Evolutionary conservation across 2,113 vertebrate genomes (phyloP), one percentile per base, ranked within the genome.

Genomic region (Equus przewalskii): DNA sequence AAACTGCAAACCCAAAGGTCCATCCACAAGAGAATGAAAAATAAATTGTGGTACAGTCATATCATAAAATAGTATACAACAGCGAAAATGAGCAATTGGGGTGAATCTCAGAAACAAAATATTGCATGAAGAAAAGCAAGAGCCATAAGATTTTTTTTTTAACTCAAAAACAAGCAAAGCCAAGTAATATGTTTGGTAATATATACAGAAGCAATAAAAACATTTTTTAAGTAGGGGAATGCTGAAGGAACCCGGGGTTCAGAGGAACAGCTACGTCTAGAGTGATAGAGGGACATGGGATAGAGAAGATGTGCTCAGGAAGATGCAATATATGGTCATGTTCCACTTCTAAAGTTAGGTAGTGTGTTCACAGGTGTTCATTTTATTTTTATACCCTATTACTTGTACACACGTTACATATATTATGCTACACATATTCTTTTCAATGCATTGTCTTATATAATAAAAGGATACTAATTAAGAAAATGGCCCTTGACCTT

Each of bases 141-240:
- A 36, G 36, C 12, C n/a, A 58, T 15, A 82, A 28, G n/a, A 72
- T 64, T 78, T 64, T 90, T 76, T 62, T 33, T 60, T 89, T 46
- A 89, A 91, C 49, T 62, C 18, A 81, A 69, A 97, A 94, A 49
- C 21, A 83, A 94, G 6, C 26, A 85, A 93, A 96, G 49, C 14
- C 15, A 93, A 78, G 82, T 1, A 58, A 46, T 11, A 4, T 44
- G 8, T 64, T 96, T 91, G 8, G 33, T 85, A 93, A 83, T 58
- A 30, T 13, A 87, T 36, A 14, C 2, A 4, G 78, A 49, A 83
- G 18, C 18, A 75, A 86, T 62, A 89, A 75, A 83, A 49, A 19
- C 16, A 36, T 26, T 62, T 85, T 89, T 51, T 24, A 96, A 92
- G 33, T 64, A 64, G 7, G 62, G 21, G 21, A 89, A 41, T 33